A percentile compares a stretch with the other conserved stretches of the same genome.
Conservation (phyloP, 1,140 invertebrate species). For the Octopus sinensis region DNA sequence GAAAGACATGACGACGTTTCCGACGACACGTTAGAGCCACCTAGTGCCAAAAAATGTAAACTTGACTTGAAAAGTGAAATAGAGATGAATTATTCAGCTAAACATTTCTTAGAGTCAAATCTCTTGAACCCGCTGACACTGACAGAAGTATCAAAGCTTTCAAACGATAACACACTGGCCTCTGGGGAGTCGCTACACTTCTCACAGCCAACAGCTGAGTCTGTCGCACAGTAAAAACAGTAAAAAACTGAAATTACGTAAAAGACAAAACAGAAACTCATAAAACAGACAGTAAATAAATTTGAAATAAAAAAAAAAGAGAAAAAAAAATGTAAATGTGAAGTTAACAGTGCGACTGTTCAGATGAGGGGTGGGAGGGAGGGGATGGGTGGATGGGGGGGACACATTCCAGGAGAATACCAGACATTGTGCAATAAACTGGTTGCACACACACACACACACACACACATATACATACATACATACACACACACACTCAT, state of each 20-base stretch:
- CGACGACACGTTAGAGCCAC: not conserved
- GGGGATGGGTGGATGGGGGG: not conserved
- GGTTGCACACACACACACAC: too few species aligned
- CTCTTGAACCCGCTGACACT: not conserved
- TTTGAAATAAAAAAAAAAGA: not conserved
- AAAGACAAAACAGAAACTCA: not conserved
- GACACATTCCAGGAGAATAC: conserved; percentile 7
- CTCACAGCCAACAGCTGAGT: not conserved
- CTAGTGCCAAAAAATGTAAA: conserved; percentile 13
- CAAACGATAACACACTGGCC: not conserved
- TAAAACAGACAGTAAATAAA: not conserved
- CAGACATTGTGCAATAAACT: conserved; percentile 15
- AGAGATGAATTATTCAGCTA: not conserved
- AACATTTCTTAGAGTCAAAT: conserved; percentile 1
- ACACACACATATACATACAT: too few species aligned
- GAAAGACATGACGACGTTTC: not conserved
- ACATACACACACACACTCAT: too few species aligned
- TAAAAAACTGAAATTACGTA: not conserved
- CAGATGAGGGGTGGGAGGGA: not conserved
- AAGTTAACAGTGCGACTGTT: not conserved
- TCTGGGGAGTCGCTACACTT: not conserved
- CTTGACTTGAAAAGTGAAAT: conserved; percentile 5
- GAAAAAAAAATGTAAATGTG: not conserved
- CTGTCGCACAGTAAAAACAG: not conserved
- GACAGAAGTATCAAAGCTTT: conserved; percentile 1